phyloP scores from a whole-genome alignment of 1,140 invertebrate species.

The Cydia strobilella region DNA sequence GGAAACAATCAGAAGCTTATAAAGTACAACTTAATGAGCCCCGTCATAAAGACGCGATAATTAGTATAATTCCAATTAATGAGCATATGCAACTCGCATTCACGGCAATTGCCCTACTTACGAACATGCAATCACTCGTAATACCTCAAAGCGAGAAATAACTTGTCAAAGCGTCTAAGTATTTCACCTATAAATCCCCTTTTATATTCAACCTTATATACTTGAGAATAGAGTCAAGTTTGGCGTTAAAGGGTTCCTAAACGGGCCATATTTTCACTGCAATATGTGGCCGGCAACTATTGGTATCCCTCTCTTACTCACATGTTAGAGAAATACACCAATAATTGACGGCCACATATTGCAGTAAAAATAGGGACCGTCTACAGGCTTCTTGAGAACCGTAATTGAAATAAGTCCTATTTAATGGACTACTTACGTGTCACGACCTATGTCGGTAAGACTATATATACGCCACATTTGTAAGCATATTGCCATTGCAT shows the following conservation, averaged over 20 bases:
- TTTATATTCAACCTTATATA: background rate
- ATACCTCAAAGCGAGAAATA: background rate
- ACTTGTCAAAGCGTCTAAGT: background rate
- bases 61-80: background rate
- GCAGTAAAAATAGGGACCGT: too few species aligned
- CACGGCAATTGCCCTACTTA: slow-evolving; percentile 1
- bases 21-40: background rate
- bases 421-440: background rate
- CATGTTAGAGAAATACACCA: too few species aligned
- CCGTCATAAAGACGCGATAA: background rate
- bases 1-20: background rate
- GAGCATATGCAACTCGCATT: slow-evolving; percentile 1
- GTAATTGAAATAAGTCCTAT: background rate
- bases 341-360: too few species aligned
- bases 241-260: too few species aligned
- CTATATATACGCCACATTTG: background rate
- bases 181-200: background rate
- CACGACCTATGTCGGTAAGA: background rate
- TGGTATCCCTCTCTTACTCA: too few species aligned
- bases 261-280: too few species aligned
- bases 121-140: background rate
- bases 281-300: too few species aligned
- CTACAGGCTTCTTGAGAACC: too few species aligned
- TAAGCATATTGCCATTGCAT: too few species aligned
- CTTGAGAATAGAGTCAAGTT: background rate